phyloP scores from a whole-genome alignment of 1,140 invertebrate species.

The Chironomus tepperi region DNA sequence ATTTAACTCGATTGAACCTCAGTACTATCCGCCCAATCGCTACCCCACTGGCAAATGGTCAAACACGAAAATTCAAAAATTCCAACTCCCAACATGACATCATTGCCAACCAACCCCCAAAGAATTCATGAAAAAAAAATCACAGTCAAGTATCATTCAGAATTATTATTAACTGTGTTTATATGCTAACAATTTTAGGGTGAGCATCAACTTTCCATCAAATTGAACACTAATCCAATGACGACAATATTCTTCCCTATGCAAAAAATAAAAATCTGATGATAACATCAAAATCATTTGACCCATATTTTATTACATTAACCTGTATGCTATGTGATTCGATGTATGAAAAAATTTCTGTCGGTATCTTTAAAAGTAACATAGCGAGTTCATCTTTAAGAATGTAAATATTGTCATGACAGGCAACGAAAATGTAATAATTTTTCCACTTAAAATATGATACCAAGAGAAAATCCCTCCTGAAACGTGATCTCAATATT shows the following conservation, averaged over 20 bases:
- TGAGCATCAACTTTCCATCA: neutral
- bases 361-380: neutral
- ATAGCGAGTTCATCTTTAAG: neutral
- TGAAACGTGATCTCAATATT: conserved; percentile 18
- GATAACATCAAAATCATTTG: neutral
- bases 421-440: conserved; percentile 23
- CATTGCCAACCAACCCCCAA: no score
- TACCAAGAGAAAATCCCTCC: conserved; percentile 18
- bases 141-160: no score
- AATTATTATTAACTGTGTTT: no score
- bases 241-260: neutral
- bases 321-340: neutral
- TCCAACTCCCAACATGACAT: no score
- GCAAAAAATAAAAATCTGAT: neutral
- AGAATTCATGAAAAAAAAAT: no score
- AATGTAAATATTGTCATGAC: conserved; percentile 10
- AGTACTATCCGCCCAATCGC: no score
- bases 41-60: no score
- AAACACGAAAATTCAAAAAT: no score
- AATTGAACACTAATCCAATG: conserved; percentile 13
- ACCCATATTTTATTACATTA: conserved; percentile 23
- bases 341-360: neutral
- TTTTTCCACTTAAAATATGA: conserved; percentile 23
- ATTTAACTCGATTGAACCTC: no score
- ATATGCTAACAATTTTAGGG: no score